A percentile compares a stretch with the other conserved stretches of the same genome.
Conservation (phyloP, 2,113 vertebrate species). For the Cichladusa arquata region DNA sequence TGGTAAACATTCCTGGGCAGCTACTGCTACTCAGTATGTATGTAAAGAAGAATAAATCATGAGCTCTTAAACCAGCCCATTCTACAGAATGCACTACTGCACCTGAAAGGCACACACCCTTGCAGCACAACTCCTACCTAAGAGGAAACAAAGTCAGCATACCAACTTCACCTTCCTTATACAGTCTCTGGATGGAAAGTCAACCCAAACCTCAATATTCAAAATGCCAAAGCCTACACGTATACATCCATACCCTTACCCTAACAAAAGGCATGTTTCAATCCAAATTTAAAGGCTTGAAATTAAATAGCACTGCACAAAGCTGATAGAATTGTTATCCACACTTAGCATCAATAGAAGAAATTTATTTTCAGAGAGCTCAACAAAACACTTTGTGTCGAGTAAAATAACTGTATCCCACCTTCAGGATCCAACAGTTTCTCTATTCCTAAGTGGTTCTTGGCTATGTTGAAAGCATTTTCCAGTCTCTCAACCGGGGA, state of each 20-base stretch:
- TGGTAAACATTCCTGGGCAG: not conserved
- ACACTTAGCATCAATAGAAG: not conserved
- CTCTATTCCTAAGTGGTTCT: slow-evolving; percentile 88
- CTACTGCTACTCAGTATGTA: not conserved
- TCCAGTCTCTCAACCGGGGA: slow-evolving; percentile 84
- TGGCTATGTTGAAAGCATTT: slow-evolving; percentile 89
- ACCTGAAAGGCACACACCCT: not conserved
- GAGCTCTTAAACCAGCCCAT: not conserved
- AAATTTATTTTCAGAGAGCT: not conserved
- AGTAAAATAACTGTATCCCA: slow-evolving; percentile 48
- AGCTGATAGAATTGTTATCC: not conserved
- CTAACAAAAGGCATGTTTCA: not conserved
- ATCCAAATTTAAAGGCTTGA: not conserved
- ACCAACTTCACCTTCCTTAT: not conserved
- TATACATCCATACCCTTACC: not conserved
- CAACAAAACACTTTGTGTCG: not conserved
- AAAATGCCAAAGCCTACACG: fast-evolving
- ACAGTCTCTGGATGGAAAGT: not conserved
- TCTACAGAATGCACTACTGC: not conserved
- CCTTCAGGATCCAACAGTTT: slow-evolving; percentile 96
- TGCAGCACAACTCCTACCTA: not conserved
- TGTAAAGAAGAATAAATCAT: not conserved
- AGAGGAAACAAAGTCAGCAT: not conserved
- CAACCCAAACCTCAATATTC: not conserved
- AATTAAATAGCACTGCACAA: not conserved